Conservation (phyloP, 2,888 invertebrate genomes). For the Caenorhabditis panamensis region DNA sequence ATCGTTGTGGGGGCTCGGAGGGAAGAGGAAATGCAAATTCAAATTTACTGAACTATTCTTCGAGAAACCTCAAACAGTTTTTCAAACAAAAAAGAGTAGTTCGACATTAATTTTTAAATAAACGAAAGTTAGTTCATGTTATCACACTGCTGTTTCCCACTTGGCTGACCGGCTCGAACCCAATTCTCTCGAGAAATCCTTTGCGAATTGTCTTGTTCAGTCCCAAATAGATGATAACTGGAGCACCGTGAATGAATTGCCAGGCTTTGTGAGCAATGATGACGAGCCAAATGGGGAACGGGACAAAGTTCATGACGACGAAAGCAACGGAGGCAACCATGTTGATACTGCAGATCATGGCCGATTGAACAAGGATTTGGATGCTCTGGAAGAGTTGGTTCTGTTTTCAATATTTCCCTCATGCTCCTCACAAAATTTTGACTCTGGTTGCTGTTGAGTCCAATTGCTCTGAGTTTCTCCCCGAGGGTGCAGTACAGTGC, state of each 20-base stretch:
- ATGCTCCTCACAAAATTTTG: constrained; percentile 11
- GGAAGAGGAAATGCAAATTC: too few relatives aligned
- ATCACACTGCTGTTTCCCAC: background rate
- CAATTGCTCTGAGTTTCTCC: constrained; percentile 24
- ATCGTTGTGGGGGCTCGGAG: background rate
- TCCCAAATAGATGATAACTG: constrained; percentile 11
- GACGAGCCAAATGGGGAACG: constrained; percentile 14
- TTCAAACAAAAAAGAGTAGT: too few relatives aligned
- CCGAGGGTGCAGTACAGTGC: constrained; percentile 12
- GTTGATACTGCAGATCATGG: constrained; percentile 35
- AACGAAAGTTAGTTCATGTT: too few relatives aligned
- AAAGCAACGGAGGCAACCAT: constrained; percentile 22
- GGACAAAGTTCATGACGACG: constrained; percentile 32
- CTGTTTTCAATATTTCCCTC: background rate
- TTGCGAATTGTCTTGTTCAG: constrained; percentile 23
- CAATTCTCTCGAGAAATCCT: constrained; percentile 5
- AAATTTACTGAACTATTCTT: background rate
- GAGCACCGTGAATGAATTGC: constrained; percentile 30
- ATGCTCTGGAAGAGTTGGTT: constrained; percentile 15
- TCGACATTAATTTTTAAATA: too few relatives aligned
- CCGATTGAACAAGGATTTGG: constrained; percentile 38
- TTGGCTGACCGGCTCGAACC: background rate
- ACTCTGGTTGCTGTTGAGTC: constrained; percentile 11
- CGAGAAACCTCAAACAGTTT: too few relatives aligned
- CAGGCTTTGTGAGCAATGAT: constrained; percentile 27